Conservation (phyloP, 2,888 invertebrate species). For the Acronicta leporina region DNA sequence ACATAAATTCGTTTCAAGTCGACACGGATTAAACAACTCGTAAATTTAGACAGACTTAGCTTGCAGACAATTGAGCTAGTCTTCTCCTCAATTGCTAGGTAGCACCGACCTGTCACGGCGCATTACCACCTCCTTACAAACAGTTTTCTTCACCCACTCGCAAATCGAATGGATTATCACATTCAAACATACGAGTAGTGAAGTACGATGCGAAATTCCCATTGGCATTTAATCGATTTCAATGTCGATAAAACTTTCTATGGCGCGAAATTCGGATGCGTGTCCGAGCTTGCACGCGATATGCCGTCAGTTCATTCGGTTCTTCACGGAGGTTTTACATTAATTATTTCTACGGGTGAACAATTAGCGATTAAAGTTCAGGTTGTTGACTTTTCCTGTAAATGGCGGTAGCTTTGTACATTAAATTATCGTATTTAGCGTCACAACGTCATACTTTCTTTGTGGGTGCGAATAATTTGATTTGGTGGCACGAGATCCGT, state of each 20-base stretch:
- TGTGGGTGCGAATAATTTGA: slow-evolving; percentile 41
- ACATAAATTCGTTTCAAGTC: no score
- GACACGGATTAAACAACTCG: no score
- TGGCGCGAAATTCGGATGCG: slow-evolving; percentile 61
- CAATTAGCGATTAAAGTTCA: slow-evolving; percentile 43
- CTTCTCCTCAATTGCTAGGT: slow-evolving; percentile 31
- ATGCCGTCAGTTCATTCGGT: slow-evolving; percentile 32
- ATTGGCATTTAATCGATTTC: slow-evolving; percentile 63
- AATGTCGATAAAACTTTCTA: slow-evolving; percentile 62
- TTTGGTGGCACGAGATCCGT: slow-evolving; percentile 47
- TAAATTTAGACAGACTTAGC: no score
- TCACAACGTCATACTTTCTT: slow-evolving; percentile 47
- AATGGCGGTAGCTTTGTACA: slow-evolving; percentile 52
- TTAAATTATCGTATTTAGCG: slow-evolving; percentile 54
- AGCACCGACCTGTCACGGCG: slow-evolving; percentile 32
- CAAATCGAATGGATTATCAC: slow-evolving; percentile 51
- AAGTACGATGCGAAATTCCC: slow-evolving; percentile 51
- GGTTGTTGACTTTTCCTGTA: slow-evolving; percentile 41
- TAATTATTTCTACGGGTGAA: slow-evolving; percentile 42
- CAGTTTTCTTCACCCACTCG: slow-evolving; percentile 34
- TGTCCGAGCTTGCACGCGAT: slow-evolving; percentile 48
- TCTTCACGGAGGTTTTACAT: slow-evolving; percentile 19
- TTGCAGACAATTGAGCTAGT: no score
- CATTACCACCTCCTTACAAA: slow-evolving; percentile 38
- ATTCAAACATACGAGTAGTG: slow-evolving; percentile 21